Evolutionary conservation across 2,888 invertebrate species (phyloP), one percentile per base, ranked within the genome.

Genomic region (Oscheius sp.): DNA sequence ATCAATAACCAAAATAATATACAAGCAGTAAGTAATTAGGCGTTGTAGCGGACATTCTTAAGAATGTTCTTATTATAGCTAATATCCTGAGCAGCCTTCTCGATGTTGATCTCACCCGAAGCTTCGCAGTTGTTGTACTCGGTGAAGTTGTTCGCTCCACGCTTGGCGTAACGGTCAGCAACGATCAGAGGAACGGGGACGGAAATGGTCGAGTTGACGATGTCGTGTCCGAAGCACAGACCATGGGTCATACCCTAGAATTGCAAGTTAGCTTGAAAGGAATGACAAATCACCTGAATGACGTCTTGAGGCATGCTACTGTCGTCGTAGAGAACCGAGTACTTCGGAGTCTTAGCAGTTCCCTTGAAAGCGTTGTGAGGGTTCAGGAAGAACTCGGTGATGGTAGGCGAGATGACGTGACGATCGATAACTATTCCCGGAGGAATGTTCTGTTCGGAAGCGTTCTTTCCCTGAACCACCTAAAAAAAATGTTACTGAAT

Each of bases 351-450:
- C 29, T 13, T 13, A 2, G 58, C 59, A 42, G 42, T 50, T 33
- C 75, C 76, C 48, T 78, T 75, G 55, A 78, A 73, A 4, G 79
- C 78, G 4, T 65, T 55, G 9, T 78, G 73, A 2, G 73, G 29
- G 7, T 78, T 62, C 42, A 73, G 51, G 48, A 73, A 81, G 71
- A 76, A 81, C 35, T 81, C 79, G 2, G 37, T 65, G n/a, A 70
- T 5, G 1, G 70, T 58, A 5, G 78, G 73, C 11, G 35, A 62
- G 5, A 79, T 77, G 58, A 81, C 72, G 29, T 29, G 37, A 0
- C 47, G 2, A 53, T 81, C 79, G 48, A 81, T 63, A n/a, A 78
- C 73, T 10, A 78, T 74, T 62, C 81, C 81, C 0, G 79, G 74
- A 11, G 47, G 48, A 9, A 80, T 21, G 63, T 81, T 81, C 55